These are phyloP conservation scores for Falcunculus frontatus DNA, from an alignment of 2,113 vertebrate species.

Conservation along the genomic window DNA sequence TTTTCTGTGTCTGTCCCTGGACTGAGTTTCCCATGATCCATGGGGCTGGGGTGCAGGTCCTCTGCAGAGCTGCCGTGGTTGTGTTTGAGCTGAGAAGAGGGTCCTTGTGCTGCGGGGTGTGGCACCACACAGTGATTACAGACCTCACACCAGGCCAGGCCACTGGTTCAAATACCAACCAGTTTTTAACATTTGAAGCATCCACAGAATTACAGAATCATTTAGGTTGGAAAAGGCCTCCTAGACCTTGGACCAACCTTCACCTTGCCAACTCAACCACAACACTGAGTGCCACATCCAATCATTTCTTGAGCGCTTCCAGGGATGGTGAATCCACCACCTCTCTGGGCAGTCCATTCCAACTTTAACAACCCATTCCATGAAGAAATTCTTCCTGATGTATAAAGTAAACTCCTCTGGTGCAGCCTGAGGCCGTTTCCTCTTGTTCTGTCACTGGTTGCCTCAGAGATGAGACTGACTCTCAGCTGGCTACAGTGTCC, in stretches of 20 bases:
- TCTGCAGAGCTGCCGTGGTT: not conserved
- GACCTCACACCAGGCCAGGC: not conserved
- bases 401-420: not conserved
- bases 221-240: not conserved
- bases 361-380: not conserved
- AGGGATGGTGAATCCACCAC: not conserved
- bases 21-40: not conserved
- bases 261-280: too few relatives aligned
- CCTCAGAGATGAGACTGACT: fast-evolving
- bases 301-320: not conserved
- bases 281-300: not conserved
- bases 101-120: not conserved
- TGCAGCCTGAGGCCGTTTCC: not conserved
- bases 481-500: not conserved
- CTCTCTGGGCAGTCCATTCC: not conserved
- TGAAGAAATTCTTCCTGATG: not conserved
- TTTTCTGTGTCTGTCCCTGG: not conserved
- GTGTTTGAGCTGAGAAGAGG: not conserved
- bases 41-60: not conserved
- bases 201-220: not conserved
- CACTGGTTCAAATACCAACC: not conserved
- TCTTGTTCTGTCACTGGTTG: not conserved
- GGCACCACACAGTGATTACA: not conserved
- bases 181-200: not conserved
- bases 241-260: not conserved